Conservation (phyloP, 2,888 invertebrate species). For the Drosophila dives region DNA sequence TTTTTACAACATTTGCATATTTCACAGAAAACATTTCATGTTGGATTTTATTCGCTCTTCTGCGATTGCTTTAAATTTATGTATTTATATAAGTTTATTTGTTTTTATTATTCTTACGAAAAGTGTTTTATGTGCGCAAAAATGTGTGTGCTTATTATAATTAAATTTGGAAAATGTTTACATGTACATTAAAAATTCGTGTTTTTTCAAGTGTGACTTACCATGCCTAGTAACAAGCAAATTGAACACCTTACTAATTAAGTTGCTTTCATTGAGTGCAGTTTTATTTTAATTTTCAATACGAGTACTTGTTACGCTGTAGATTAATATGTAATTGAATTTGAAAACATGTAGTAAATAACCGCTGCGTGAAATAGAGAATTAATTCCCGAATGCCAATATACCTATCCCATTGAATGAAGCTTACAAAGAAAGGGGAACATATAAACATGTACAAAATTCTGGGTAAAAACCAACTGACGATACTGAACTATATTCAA, state of each 20-base stretch:
- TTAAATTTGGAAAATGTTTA: slow-evolving; percentile 49
- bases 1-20: slow-evolving; percentile 71
- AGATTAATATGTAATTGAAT: slow-evolving; percentile 43
- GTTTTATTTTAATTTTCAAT: slow-evolving; percentile 21
- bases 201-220: slow-evolving; percentile 47
- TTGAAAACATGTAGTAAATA: slow-evolving; percentile 37
- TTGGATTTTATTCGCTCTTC: slow-evolving; percentile 28
- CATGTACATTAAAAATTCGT: slow-evolving; percentile 69
- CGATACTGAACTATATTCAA: not conserved
- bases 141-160: slow-evolving; percentile 42
- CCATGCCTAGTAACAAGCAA: slow-evolving; percentile 36
- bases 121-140: slow-evolving; percentile 48
- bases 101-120: slow-evolving; percentile 15
- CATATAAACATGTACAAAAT: not conserved
- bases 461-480: not conserved
- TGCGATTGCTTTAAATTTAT: slow-evolving; percentile 32
- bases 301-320: slow-evolving; percentile 8
- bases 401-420: not conserved
- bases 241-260: slow-evolving; percentile 36
- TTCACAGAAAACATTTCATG: slow-evolving; percentile 71
- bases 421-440: not conserved
- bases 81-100: not conserved
- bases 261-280: slow-evolving; percentile 44
- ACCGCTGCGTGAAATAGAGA: slow-evolving; percentile 41
- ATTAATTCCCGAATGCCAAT: slow-evolving; percentile 22